These are phyloP conservation scores for Tholera decimalis DNA, from an alignment of 2,888 invertebrate genomes.

Conservation along the genomic window DNA sequence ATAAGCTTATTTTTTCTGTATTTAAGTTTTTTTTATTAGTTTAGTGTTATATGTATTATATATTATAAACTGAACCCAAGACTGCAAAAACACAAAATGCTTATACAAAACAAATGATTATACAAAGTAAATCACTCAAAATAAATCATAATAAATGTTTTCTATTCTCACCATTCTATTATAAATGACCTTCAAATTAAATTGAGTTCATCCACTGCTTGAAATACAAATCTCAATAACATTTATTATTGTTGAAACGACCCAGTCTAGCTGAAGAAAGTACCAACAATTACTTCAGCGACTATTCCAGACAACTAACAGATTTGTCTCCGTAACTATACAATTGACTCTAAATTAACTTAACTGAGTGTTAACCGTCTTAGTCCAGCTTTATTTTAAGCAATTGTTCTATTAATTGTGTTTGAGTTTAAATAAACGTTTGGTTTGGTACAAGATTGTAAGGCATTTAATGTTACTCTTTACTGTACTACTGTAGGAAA, in stretches of 20 bases:
- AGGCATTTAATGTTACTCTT: neutral
- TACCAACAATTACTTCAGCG: constrained; percentile 10
- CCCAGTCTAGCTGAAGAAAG: neutral
- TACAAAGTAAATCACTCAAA: too few species aligned
- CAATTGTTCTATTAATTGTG: constrained; percentile 25
- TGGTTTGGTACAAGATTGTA: neutral
- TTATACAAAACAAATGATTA: too few species aligned
- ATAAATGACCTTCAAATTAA: neutral
- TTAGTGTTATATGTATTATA: too few species aligned
- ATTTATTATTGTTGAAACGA: constrained; percentile 4
- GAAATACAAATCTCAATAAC: neutral
- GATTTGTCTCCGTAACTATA: constrained; percentile 46
- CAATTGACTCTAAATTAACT: constrained; percentile 46
- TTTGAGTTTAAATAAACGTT: constrained; percentile 16
- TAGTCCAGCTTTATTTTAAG: constrained; percentile 40
- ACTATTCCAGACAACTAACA: constrained; percentile 22
- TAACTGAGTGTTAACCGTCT: constrained; percentile 43
- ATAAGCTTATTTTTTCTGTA: too few species aligned
- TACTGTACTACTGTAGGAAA: too few species aligned
- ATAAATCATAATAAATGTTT: neutral
- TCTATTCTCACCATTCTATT: too few species aligned
- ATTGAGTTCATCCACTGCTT: neutral
- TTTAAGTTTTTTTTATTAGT: too few species aligned
- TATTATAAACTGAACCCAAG: neutral
- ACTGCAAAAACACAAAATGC: neutral